Conservation (phyloP, 2,113 vertebrate species). For the Otis tarda region DNA sequence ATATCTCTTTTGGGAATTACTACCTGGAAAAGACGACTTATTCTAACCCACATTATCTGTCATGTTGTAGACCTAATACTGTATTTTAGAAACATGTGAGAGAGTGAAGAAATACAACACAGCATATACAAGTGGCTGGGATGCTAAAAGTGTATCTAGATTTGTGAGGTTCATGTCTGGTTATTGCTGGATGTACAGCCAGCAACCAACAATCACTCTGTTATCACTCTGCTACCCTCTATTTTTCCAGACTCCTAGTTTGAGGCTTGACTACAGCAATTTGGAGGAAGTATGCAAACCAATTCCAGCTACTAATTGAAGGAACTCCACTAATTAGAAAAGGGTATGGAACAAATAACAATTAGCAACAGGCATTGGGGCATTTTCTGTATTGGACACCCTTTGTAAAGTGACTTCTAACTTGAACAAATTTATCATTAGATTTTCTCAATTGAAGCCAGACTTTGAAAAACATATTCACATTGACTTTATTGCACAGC, state of each 20-base stretch:
- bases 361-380: background rate
- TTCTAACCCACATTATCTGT: slow-evolving; percentile 37
- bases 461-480: background rate
- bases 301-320: slow-evolving; percentile 46
- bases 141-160: background rate
- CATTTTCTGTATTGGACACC: background rate
- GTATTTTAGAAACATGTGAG: background rate
- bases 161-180: background rate
- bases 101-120: background rate
- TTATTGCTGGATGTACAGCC: background rate
- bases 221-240: background rate
- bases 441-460: background rate
- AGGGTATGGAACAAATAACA: slow-evolving; percentile 38
- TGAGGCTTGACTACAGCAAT: slow-evolving; percentile 55
- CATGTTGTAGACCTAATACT: background rate
- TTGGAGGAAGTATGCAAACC: slow-evolving; percentile 42
- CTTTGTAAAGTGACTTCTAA: background rate
- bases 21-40: background rate
- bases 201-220: background rate
- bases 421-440: background rate
- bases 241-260: slow-evolving; percentile 23
- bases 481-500: background rate
- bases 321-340: slow-evolving; percentile 50
- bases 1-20: slow-evolving; percentile 15
- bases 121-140: background rate